Conservation (phyloP, 2,888 invertebrate genomes). For the Catocala fraxini region DNA sequence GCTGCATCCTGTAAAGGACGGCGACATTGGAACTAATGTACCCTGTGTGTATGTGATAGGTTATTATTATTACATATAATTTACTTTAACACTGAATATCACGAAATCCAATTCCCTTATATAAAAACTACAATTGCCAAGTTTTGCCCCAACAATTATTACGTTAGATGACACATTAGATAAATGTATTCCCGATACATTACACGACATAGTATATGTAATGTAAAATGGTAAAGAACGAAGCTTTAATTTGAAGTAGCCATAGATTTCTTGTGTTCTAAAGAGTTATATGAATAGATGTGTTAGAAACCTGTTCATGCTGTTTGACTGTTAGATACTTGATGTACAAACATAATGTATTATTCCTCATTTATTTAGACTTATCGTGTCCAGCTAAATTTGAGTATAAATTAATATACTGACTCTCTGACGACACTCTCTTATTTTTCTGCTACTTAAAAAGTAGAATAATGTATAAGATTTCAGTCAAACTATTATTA, state of each 20-base stretch:
- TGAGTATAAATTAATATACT: too few relatives aligned
- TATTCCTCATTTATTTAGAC: not conserved
- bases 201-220: constrained; percentile 63
- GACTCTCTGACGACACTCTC: too few relatives aligned
- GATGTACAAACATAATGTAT: constrained; percentile 16
- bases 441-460: too few relatives aligned
- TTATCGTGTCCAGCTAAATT: not conserved
- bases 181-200: constrained; percentile 67
- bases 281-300: constrained; percentile 68
- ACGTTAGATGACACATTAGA: constrained; percentile 71
- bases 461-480: too few relatives aligned
- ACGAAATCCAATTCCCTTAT: too few relatives aligned
- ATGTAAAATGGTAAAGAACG: constrained; percentile 81
- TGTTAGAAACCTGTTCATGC: constrained; percentile 39
- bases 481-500: too few relatives aligned
- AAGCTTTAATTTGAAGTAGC: constrained; percentile 87
- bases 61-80: too few relatives aligned
- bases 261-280: constrained; percentile 79
- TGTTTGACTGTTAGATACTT: constrained; percentile 37
- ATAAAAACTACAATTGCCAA: constrained; percentile 36
- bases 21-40: too few relatives aligned
- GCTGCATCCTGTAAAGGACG: too few relatives aligned
- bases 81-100: too few relatives aligned
- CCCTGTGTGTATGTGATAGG: too few relatives aligned
- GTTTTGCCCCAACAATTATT: constrained; percentile 57